Conservation (phyloP, 1,140 invertebrate species). For the Zaprionus tsacasi region DNA sequence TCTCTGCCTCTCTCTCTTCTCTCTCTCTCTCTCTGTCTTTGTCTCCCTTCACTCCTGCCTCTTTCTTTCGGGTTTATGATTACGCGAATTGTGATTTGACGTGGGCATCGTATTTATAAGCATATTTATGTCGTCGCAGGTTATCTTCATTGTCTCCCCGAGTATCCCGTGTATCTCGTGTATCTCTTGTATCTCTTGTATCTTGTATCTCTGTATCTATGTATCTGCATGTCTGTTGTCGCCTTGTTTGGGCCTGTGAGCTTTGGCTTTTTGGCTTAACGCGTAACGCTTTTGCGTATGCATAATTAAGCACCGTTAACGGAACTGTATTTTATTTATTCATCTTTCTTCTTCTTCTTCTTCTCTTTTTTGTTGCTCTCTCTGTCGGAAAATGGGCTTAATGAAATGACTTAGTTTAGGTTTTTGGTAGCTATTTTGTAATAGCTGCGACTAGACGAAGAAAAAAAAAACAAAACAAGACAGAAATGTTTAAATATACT, state of each 20-base stretch:
- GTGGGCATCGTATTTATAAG: constrained; percentile 24
- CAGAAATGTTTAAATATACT: constrained; percentile 39
- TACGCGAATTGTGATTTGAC: constrained; percentile 71
- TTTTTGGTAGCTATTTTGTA: constrained; percentile 29
- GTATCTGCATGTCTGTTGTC: constrained; percentile 33
- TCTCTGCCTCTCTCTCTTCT: neutral
- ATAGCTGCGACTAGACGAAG: constrained; percentile 33
- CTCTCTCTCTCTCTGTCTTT: neutral
- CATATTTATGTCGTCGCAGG: neutral
- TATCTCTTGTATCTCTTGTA: neutral
- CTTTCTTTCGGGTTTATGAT: constrained; percentile 58
- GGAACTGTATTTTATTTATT: constrained; percentile 63
- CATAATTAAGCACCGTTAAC: constrained; percentile 80
- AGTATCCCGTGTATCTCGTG: constrained; percentile 1
- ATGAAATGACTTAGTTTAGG: constrained; percentile 52
- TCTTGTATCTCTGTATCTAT: neutral
- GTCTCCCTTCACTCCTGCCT: neutral
- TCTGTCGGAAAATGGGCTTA: constrained; percentile 62
- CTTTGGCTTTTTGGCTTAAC: constrained; percentile 23
- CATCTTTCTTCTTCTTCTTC: constrained; percentile 24
- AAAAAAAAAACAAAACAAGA: constrained; percentile 24
- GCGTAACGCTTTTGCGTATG: constrained; percentile 60
- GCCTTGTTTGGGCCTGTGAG: constrained; percentile 29
- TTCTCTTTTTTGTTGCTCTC: neutral
- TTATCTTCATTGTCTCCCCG: neutral